Base-by-base conservation (phyloP, 2,888 invertebrate genomes). In the Alloscopus bannaensis region DNA sequence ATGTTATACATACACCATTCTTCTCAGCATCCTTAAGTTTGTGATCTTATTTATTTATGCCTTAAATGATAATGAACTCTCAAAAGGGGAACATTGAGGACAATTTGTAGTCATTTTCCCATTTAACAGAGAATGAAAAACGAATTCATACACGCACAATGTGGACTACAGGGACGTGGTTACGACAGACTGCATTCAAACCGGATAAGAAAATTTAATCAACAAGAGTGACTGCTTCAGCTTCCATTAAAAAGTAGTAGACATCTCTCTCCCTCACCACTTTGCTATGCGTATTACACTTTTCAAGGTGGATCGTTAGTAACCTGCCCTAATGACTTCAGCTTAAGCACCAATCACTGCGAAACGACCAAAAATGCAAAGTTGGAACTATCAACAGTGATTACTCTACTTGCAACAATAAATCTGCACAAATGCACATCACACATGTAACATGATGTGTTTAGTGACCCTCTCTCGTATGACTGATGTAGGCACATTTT, bases 191-290 rank as follows among this genome's bases (percentile, higher is more conserved):
- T 59, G 26, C 59, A 70, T 78, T 78, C 65, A 71, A 78, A 78
- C 78, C 78, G 78, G 78, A 78, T 71, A 71, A 77, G 69, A 77
- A 71, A 69, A 78, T 59, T 78, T 70, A 78, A 71, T 78, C 78
- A 77, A 76, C 68, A 52, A 47, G 47, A 77, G 55, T 69, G 57
- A 68, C 62, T 76, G 47, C 22, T 66, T 66, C 66, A 31, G 16
- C n/a, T 16, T 64, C 28, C 59, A 59, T 73, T 64, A 73, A 73
- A 73, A 66, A 64, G 59, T 28, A 64, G 8, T 57, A 66, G 31
- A 40, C 3, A 45, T 45, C 13, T 31, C 22, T n/a, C 45, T 45
- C n/a, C 45, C 18, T 36, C 45, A 8, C 45, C 45, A 45, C n/a
- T 45, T n/a, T 45, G 55, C 36, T 29, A 69, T 62, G 60, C 36